Conservation (phyloP, 2,797 vertebrate species). For the Typhlichthys eigenmanni region DNA sequence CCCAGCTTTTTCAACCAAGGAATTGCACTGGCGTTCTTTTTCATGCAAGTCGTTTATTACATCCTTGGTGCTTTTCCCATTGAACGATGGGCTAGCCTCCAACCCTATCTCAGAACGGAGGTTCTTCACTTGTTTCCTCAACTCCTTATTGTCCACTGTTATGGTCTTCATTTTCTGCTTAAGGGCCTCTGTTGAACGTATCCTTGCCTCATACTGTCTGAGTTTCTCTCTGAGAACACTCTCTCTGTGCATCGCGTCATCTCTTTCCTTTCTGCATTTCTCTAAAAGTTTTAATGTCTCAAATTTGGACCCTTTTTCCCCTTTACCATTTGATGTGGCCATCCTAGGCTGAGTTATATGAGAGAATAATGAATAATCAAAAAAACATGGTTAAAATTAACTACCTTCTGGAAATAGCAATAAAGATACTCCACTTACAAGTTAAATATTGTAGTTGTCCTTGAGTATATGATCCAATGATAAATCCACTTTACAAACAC, state of each 20-base stretch:
- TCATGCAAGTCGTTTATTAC: constrained; percentile 78
- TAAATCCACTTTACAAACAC: constrained; percentile 41
- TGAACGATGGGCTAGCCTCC: constrained; percentile 75
- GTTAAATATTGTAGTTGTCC: constrained; percentile 17
- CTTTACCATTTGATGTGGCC: constrained; percentile 68
- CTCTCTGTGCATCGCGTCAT: constrained; percentile 79
- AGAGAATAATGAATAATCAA: constrained; percentile 10
- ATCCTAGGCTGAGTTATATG: constrained; percentile 44
- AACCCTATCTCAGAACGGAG: constrained; percentile 80
- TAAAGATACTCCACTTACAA: constrained; percentile 5
- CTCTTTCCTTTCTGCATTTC: constrained; percentile 80
- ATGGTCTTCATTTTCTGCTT: constrained; percentile 79
- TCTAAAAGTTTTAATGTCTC: constrained; percentile 80
- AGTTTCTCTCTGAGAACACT: constrained; percentile 76
- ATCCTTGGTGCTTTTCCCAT: constrained; percentile 80
- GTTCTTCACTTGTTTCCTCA: constrained; percentile 77
- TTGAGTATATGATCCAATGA: constrained; percentile 14
- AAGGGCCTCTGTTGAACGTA: constrained; percentile 73
- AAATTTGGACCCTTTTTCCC: constrained; percentile 74
- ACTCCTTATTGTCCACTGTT: constrained; percentile 76
- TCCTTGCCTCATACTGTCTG: constrained; percentile 70
- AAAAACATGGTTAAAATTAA: constrained; percentile 11
- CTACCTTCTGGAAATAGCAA: not conserved
- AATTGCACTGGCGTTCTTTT: constrained; percentile 74
- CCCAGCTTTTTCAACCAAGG: constrained; percentile 72